Evolutionary conservation across 2,797 vertebrate species (phyloP).

Genomic region (Sebastes oblongus): DNA sequence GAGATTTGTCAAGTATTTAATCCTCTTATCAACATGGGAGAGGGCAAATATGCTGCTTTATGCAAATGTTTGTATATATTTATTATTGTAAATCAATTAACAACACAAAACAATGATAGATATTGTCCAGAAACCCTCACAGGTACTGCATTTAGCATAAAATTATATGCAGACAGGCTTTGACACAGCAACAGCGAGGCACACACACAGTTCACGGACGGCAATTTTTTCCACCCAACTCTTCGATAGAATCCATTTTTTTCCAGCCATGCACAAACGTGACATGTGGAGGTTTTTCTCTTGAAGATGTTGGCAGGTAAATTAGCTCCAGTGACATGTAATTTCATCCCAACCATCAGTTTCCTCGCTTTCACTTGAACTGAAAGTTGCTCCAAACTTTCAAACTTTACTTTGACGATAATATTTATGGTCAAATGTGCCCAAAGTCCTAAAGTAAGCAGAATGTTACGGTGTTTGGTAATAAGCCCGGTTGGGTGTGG

Average conservation of each 20-base stretch:
- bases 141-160: too few relatives aligned
- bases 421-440: background rate
- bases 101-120: too few relatives aligned
- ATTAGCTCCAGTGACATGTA: slow-evolving; percentile 25
- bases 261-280: background rate
- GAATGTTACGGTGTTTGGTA: background rate
- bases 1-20: too few relatives aligned
- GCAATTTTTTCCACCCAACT: background rate
- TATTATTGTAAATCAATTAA: too few relatives aligned
- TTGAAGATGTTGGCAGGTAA: slow-evolving; percentile 10
- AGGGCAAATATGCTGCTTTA: too few relatives aligned
- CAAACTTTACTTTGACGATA: background rate
- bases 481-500: background rate
- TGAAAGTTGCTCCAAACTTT: background rate
- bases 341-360: slow-evolving; percentile 6
- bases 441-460: background rate
- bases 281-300: background rate
- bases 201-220: background rate
- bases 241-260: background rate
- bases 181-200: background rate
- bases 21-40: too few relatives aligned
- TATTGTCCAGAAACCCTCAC: too few relatives aligned
- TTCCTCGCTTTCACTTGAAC: background rate
- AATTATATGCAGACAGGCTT: background rate
- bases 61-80: too few relatives aligned